phyloP scores from a whole-genome alignment of 2,797 vertebrate species.

The Chaunax sp. region DNA sequence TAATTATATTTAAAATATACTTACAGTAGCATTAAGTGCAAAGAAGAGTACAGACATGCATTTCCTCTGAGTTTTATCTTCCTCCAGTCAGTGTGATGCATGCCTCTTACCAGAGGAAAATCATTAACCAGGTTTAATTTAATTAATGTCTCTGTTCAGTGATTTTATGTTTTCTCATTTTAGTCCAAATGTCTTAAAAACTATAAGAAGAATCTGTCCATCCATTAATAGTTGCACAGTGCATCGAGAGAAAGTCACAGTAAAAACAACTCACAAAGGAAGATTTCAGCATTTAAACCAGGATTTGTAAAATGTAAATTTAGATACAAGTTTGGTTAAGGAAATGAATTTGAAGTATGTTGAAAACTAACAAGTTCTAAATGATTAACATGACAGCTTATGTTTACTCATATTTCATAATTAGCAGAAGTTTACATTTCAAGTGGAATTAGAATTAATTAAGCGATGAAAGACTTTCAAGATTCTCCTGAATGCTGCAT shows the following conservation, averaged over 20 bases:
- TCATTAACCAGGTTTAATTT: slow-evolving; percentile 44
- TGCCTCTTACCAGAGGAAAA: slow-evolving; percentile 18
- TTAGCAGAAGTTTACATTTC: slow-evolving; percentile 24
- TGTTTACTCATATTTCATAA: slow-evolving; percentile 26
- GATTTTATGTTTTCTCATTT: slow-evolving; percentile 53
- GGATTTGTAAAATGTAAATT: slow-evolving; percentile 31
- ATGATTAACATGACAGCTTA: slow-evolving; percentile 37
- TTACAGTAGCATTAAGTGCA: background rate
- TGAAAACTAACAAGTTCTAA: slow-evolving; percentile 30
- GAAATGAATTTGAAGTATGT: slow-evolving; percentile 36
- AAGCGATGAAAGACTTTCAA: slow-evolving; percentile 26
- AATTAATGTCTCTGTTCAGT: slow-evolving; percentile 56
- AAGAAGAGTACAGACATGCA: background rate
- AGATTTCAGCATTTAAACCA: slow-evolving; percentile 33
- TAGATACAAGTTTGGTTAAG: slow-evolving; percentile 15
- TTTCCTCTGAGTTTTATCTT: slow-evolving; percentile 3
- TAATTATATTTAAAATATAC: slow-evolving; percentile 4
- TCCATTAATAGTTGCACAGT: slow-evolving; percentile 18
- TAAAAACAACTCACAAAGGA: slow-evolving; percentile 20
- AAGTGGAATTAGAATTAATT: slow-evolving; percentile 40
- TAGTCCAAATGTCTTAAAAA: slow-evolving; percentile 43
- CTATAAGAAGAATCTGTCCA: slow-evolving; percentile 9
- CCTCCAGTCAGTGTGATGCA: slow-evolving; percentile 24
- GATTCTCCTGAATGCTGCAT: background rate
- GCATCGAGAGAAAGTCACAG: slow-evolving; percentile 17